Evolutionary conservation across 2,888 invertebrate species (phyloP).

Genomic region (Saturnia japonica): DNA sequence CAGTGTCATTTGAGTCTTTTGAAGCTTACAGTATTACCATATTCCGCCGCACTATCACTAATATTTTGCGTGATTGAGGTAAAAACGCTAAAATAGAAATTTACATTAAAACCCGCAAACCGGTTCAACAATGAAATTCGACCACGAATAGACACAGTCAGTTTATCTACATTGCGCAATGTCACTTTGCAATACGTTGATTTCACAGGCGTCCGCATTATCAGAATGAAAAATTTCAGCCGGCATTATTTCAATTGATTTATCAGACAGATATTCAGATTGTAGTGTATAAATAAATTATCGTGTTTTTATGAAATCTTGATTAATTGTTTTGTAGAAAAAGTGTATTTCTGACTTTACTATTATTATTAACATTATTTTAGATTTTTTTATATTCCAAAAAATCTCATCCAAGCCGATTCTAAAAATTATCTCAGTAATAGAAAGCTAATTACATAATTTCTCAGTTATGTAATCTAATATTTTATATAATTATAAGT

Average conservation of each 20-base stretch:
- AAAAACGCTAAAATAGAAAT: neutral
- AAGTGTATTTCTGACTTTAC: no score
- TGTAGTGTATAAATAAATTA: neutral
- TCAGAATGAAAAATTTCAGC: neutral
- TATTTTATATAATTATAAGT: no score
- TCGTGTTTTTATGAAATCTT: neutral
- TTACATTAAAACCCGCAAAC: neutral
- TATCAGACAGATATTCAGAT: neutral
- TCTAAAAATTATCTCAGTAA: no score
- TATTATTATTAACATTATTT: no score
- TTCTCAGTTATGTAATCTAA: no score
- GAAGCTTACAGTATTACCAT: neutral
- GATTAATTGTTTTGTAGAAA: neutral
- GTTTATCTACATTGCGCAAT: slow-evolving; percentile 1
- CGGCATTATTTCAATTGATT: neutral
- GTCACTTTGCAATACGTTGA: neutral
- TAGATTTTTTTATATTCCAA: no score
- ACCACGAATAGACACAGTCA: slow-evolving; percentile 5
- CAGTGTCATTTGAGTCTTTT: neutral
- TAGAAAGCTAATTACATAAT: no score
- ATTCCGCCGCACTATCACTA: neutral
- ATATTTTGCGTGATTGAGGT: neutral
- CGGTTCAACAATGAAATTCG: neutral
- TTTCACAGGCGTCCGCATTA: neutral
- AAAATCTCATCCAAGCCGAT: no score